phyloP scores from a whole-genome alignment of 2,797 vertebrate genomes.

The Lophius americanus region DNA sequence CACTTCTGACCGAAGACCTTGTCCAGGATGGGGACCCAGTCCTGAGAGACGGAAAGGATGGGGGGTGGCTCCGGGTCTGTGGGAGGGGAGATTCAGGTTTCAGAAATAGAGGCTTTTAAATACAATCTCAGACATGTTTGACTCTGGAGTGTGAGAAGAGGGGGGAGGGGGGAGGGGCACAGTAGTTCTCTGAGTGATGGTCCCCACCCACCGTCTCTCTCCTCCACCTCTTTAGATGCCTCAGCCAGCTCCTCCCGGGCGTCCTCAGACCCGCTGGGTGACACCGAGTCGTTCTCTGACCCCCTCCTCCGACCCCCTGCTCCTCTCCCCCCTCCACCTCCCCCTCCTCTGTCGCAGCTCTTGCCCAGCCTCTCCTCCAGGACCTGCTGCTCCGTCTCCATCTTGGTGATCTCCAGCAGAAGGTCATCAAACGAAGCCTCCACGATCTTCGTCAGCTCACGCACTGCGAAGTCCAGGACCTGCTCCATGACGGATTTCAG shows the following conservation, averaged over 20 bases:
- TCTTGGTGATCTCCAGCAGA: slow-evolving; percentile 81
- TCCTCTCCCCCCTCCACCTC: slow-evolving; percentile 14
- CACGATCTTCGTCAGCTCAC: slow-evolving; percentile 82
- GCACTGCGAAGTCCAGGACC: slow-evolving; percentile 79
- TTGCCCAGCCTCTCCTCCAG: slow-evolving; percentile 67
- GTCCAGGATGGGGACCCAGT: slow-evolving; percentile 84
- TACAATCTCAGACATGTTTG: too few species aligned
- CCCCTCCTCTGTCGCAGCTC: slow-evolving; percentile 1
- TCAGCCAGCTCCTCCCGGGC: slow-evolving; percentile 41
- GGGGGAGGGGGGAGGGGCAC: not conserved
- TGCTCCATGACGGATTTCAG: slow-evolving; percentile 82
- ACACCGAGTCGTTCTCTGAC: slow-evolving; percentile 60
- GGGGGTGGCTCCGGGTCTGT: slow-evolving; percentile 59
- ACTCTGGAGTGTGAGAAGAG: not conserved
- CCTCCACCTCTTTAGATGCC: slow-evolving; percentile 32
- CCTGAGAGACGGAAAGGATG: slow-evolving; percentile 72
- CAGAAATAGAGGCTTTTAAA: too few species aligned
- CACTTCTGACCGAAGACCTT: slow-evolving; percentile 84
- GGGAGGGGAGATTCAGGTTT: not conserved
- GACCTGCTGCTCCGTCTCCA: slow-evolving; percentile 74
- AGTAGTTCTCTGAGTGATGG: too few species aligned
- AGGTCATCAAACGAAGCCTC: slow-evolving; percentile 84
- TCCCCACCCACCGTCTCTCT: slow-evolving; percentile 25
- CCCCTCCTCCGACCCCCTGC: slow-evolving; percentile 38
- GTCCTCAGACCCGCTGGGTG: slow-evolving; percentile 71